Base-by-base conservation (phyloP, 1,140 invertebrate genomes). In the Panagrolaimus sp. region DNA sequence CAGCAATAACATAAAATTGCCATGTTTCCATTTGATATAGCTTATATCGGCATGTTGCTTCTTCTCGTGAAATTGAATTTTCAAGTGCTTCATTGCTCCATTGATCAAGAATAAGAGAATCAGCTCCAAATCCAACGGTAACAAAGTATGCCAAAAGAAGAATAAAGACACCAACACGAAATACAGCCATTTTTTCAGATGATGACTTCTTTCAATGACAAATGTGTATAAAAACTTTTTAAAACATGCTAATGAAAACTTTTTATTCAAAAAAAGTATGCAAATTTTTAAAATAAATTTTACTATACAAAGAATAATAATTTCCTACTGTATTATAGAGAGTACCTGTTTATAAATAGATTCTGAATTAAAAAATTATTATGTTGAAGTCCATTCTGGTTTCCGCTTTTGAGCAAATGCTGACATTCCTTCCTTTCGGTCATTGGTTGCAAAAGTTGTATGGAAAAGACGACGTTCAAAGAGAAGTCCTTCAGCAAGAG, bases 341-440 rank as follows among this genome's bases (percentile, higher is more conserved):
- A 12, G 28, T 58, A 58, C 52, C 52, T 26, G 52, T 58, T 58
- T 26, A 26, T 12, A 58, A 21, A 21, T 12, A 26, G 21, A 58
- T 26, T 26, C 1, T 12, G 52, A 1, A 21, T 58, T 12, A 48
- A 4, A 48, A 58, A 21, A 26, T 28, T 58, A 58, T 28, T 71
- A 75, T n/a, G 73, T 52, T 43, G 67, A 67, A 52, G 74, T 71
- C 79, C 79, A 81, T 12, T 77, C 72, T 0, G 93, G 90, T 43
- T 89, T 75, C 68, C 93, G 88, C 84, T 96, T 96, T 80, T 95
- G 92, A 32, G 89, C 83, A 81, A 96, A 96, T 8, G 93, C 93
- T 5, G 88, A 87, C 93, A 96, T 96, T 38, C 93, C 93, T 87
- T 96, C 93, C 82, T 91, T 91, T 69, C 89, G 88, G 82, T 96